These are phyloP conservation scores for Pseudorectes ferrugineus DNA, from an alignment of 2,113 vertebrate species.

Conservation along the genomic window DNA sequence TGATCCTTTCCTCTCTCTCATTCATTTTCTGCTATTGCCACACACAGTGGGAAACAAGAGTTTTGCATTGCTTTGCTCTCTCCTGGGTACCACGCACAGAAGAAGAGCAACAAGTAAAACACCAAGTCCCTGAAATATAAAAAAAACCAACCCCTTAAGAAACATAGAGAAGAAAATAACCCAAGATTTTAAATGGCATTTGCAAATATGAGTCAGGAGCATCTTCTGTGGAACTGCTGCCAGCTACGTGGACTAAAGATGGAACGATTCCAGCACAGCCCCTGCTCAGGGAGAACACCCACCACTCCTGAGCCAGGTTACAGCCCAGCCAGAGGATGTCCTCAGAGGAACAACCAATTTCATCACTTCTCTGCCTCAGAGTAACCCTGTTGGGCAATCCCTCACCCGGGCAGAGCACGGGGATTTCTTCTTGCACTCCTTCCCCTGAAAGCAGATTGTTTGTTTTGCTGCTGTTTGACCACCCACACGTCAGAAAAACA, in stretches of 20 bases:
- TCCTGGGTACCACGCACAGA: neutral
- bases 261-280: neutral
- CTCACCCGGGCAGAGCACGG: fast-evolving
- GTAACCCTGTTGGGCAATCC: neutral
- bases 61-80: neutral
- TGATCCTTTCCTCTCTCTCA: neutral
- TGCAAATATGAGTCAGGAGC: neutral
- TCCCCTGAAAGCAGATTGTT: neutral
- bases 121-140: neutral
- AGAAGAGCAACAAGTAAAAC: neutral
- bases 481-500: neutral
- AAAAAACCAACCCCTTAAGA: neutral
- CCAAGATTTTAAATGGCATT: neutral
- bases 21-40: neutral
- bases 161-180: neutral
- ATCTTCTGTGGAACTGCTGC: neutral
- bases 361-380: neutral
- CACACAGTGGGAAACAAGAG: neutral
- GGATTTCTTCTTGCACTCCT: neutral
- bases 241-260: neutral
- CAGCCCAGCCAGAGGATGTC: neutral
- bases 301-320: neutral
- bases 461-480: neutral
- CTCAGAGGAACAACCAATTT: neutral
- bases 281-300: neutral